phyloP scores from a whole-genome alignment of 35 echinoderm and acorn worm genomes.

The Lytechinus pictus region DNA sequence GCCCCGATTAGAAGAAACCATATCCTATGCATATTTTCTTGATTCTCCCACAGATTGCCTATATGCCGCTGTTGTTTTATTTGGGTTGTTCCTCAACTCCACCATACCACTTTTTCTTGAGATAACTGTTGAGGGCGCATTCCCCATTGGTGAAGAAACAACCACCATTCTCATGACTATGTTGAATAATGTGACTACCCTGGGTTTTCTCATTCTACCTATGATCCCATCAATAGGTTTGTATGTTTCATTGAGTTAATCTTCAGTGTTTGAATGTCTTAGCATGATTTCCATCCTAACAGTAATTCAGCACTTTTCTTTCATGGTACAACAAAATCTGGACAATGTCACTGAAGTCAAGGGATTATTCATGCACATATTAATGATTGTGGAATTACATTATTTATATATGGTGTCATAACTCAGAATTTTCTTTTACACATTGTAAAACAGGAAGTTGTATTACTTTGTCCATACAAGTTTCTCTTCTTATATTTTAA shows the following conservation, averaged over 20 bases:
- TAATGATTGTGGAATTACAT: too few relatives aligned
- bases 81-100: slow-evolving; percentile 71
- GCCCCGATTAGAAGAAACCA: not conserved
- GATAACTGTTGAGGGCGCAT: slow-evolving; percentile 73
- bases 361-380: too few relatives aligned
- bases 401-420: too few relatives aligned
- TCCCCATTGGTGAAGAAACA: slow-evolving; percentile 79
- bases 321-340: too few relatives aligned
- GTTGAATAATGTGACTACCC: slow-evolving; percentile 69
- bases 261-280: slow-evolving; percentile 7
- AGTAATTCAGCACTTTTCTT: too few relatives aligned
- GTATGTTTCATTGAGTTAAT: not conserved
- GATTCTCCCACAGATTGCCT: slow-evolving; percentile 55
- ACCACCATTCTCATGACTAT: slow-evolving; percentile 68
- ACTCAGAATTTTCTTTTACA: too few relatives aligned
- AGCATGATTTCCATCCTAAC: slow-evolving; percentile 44
- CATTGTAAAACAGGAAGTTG: too few relatives aligned
- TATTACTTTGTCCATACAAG: too few relatives aligned
- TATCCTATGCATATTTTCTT: not conserved
- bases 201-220: slow-evolving; percentile 68
- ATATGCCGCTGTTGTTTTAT: slow-evolving; percentile 60
- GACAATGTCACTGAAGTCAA: too few relatives aligned
- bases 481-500: too few relatives aligned
- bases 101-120: slow-evolving; percentile 81
- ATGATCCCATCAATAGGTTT: slow-evolving; percentile 51